Evolutionary conservation across 2,797 vertebrate species (phyloP).

Genomic region (Gymnothorax javanicus): DNA sequence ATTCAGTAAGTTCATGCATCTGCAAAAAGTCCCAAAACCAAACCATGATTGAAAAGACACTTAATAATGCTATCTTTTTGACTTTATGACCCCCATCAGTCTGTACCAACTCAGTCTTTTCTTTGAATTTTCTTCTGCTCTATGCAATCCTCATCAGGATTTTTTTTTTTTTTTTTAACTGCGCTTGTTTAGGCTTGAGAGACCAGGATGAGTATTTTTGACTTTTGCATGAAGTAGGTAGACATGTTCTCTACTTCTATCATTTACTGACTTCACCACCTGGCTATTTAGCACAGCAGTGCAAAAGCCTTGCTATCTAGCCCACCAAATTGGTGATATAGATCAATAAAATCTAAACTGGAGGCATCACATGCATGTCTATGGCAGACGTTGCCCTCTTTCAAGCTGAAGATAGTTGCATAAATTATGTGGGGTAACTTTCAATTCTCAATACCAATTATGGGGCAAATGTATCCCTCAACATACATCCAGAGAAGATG

Average conservation of each 20-base stretch:
- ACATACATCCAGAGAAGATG: not conserved
- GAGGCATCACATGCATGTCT: not conserved
- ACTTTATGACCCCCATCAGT: not conserved
- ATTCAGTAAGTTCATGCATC: not conserved
- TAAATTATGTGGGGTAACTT: not conserved
- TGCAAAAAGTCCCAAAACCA: not conserved
- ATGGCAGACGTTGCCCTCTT: not conserved
- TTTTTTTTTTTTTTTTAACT: not conserved
- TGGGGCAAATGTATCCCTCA: no score
- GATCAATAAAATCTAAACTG: not conserved
- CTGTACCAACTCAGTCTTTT: not conserved
- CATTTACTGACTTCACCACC: not conserved
- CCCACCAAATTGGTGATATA: not conserved
- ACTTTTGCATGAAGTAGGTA: not conserved
- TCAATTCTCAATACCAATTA: not conserved
- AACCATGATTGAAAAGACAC: not conserved
- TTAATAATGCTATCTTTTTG: not conserved
- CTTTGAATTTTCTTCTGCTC: not conserved
- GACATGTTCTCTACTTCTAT: not conserved
- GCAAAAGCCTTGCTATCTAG: not conserved
- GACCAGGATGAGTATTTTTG: not conserved
- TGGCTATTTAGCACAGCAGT: not conserved
- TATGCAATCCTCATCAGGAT: not conserved
- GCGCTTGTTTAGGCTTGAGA: not conserved
- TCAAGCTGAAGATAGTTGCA: not conserved